Conservation (phyloP, 2,113 vertebrate species). For the Myodes glareolus region DNA sequence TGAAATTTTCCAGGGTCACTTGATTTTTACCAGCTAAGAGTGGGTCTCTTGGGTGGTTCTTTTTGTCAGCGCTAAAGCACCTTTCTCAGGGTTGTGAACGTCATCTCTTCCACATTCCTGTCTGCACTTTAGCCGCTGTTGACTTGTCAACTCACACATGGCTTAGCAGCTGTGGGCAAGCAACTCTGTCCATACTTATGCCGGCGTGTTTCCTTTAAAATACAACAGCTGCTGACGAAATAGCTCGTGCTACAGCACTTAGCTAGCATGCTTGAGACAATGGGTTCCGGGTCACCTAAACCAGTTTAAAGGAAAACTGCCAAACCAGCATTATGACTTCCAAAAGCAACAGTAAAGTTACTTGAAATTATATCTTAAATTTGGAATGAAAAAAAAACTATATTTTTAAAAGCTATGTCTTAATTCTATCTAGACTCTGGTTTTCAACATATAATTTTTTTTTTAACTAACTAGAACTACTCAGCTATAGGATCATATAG, state of each 20-base stretch:
- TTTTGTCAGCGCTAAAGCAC: constrained; percentile 13
- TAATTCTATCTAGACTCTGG: constrained; percentile 48
- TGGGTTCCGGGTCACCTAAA: not conserved
- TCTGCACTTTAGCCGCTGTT: not conserved
- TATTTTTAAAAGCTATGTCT: constrained; percentile 48
- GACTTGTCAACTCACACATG: not conserved
- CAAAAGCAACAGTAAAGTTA: constrained; percentile 39
- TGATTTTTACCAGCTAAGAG: constrained; percentile 30
- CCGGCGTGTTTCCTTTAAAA: constrained; percentile 45
- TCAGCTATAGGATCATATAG: not conserved
- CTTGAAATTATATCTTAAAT: constrained; percentile 54
- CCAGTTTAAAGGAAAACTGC: constrained; percentile 51
- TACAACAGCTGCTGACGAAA: not conserved
- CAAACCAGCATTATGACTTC: constrained; percentile 39
- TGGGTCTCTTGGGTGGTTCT: not conserved
- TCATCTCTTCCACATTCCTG: constrained; percentile 3
- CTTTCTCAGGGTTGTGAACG: constrained; percentile 40
- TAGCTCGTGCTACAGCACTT: not conserved
- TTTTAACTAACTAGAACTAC: constrained; percentile 18
- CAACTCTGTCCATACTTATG: not conserved
- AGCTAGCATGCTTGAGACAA: not conserved
- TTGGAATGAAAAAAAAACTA: constrained; percentile 38
- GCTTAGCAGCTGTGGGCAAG: not conserved
- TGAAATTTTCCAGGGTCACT: constrained; percentile 41
- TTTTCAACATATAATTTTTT: constrained; percentile 43